Conservation (phyloP, 2,797 vertebrate genomes). For the Prunella strophiata region DNA sequence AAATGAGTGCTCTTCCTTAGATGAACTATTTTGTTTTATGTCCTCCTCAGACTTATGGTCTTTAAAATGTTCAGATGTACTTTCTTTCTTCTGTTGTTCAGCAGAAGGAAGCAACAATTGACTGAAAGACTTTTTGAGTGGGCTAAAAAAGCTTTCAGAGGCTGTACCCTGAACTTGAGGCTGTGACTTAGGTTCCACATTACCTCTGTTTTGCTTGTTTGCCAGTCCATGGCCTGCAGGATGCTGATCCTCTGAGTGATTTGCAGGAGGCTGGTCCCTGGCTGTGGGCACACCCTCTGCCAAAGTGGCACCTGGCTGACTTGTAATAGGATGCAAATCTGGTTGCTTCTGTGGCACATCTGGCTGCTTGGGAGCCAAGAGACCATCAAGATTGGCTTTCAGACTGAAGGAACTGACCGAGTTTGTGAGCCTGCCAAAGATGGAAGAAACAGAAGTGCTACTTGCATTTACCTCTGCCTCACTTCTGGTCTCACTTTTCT, state of each 20-base stretch:
- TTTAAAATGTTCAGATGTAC: constrained; percentile 66
- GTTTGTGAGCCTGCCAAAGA: constrained; percentile 51
- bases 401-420: constrained; percentile 59
- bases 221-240: neutral
- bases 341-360: constrained; percentile 22
- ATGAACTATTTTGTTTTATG: constrained; percentile 45
- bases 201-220: neutral
- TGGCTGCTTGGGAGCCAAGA: constrained; percentile 46
- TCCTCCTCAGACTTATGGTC: constrained; percentile 78
- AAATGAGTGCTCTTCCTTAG: constrained; percentile 72
- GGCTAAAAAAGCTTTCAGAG: constrained; percentile 81
- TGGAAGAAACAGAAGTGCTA: constrained; percentile 39
- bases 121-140: constrained; percentile 89
- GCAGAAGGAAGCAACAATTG: constrained; percentile 81
- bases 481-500: neutral
- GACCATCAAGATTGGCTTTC: constrained; percentile 47
- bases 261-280: neutral
- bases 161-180: constrained; percentile 20
- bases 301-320: neutral
- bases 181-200: neutral
- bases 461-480: neutral
- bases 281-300: fast-evolving
- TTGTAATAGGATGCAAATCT: neutral
- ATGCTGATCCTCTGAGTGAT: neutral
- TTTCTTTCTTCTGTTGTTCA: constrained; percentile 72